Evolutionary conservation across 2,888 invertebrate genomes (phyloP), one percentile per base, ranked within the genome.

Genomic region (Tinea trinotella): DNA sequence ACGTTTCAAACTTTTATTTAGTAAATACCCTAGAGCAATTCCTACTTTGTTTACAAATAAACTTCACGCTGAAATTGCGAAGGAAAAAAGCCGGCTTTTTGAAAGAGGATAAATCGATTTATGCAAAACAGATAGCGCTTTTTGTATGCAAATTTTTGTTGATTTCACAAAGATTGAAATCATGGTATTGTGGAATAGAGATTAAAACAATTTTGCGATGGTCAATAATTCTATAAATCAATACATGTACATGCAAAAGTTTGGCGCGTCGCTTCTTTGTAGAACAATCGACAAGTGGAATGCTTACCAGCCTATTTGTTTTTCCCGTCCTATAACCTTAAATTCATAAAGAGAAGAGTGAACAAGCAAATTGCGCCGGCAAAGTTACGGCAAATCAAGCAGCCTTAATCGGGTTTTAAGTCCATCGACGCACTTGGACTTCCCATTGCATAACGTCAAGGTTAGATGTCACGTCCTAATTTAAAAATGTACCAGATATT

Each of bases 101-200:
- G 74, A 76, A 80, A 79, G 77, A 75, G 80, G 78, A 83, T 81
- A 82, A 84, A 82, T 82, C 80, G 82, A 80, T 84, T 84, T 82
- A 83, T 82, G 80, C 76, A 82, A 83, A 83, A 74, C 71, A 81
- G 80, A 79, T 79, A 74, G 78, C 76, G 78, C 82, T 81, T 83
- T 84, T 83, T 83, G 76, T 81, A 83, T 84, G 83, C 74, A 81
- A 83, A 83, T 84, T 76, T 74, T 70, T 78, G 76, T 79, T 81
- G 81, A 81, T 81, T 83, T 82, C 73, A 74, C 69, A 76, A 76
- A 82, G 80, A 82, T 81, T 81, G 79, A 80, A 81, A 80, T 78
- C 72, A 71, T 72, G 71, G 76, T 74, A 74, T 77, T 76, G 74
- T 74, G 70, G 71, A 76, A 72, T 77, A 71, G 71, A 64, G 71